These are phyloP conservation scores for Drosophila pseudotalamancana DNA, from an alignment of 2,888 invertebrate genomes.

Conservation along the genomic window DNA sequence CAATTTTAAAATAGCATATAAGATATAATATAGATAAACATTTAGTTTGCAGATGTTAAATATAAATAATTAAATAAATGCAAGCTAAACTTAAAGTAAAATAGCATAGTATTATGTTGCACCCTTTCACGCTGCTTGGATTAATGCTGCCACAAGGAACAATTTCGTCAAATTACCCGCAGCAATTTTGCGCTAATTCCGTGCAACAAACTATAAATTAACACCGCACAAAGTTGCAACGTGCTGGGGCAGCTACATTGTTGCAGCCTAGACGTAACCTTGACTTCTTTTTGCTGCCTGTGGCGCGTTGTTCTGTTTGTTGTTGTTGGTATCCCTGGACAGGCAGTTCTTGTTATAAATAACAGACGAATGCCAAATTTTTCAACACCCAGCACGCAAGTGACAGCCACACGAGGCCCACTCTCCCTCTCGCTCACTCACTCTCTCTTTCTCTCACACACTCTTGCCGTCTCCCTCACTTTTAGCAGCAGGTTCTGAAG, in stretches of 20 bases:
- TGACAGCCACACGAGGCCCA: constrained; percentile 29
- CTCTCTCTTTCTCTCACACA: background rate
- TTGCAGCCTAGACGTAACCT: constrained; percentile 57
- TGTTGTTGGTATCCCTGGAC: constrained; percentile 31
- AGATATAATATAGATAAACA: accelerated
- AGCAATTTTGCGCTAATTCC: constrained; percentile 42
- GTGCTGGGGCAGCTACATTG: constrained; percentile 20
- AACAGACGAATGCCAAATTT: constrained; percentile 65
- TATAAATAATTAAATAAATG: background rate
- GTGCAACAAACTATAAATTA: constrained; percentile 63
- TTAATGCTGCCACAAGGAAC: constrained; percentile 5
- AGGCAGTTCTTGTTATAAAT: constrained; percentile 59
- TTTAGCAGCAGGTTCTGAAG: constrained; percentile 41
- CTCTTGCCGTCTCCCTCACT: background rate
- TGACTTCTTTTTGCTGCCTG: constrained; percentile 44
- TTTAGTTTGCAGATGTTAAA: background rate
- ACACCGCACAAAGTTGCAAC: constrained; percentile 49
- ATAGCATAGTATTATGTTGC: background rate
- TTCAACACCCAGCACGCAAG: constrained; percentile 73
- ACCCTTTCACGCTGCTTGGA: no score
- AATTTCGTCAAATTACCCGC: constrained; percentile 21
- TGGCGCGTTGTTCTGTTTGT: constrained; percentile 20
- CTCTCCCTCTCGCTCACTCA: background rate
- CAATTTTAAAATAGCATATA: background rate
- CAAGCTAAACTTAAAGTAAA: background rate